Conservation (phyloP, 2,113 vertebrate genomes). For the Candoia aspera region DNA sequence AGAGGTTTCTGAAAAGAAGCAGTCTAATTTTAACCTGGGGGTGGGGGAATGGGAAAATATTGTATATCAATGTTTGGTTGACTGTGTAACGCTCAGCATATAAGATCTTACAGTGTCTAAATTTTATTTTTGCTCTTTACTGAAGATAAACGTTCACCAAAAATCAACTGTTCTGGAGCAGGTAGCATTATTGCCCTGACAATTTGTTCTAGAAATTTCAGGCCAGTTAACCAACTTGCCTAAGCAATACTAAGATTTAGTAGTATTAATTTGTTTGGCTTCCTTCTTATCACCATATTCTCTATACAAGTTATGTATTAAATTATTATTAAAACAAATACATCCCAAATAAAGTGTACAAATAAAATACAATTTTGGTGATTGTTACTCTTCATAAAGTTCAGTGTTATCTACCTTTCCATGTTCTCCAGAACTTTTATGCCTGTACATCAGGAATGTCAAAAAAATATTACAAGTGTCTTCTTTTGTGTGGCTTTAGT, state of each 20-base stretch:
- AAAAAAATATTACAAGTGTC: slow-evolving; percentile 87
- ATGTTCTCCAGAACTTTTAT: slow-evolving; percentile 70
- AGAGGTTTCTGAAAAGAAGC: slow-evolving; percentile 69
- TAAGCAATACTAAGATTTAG: slow-evolving; percentile 53
- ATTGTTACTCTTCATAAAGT: slow-evolving; percentile 82
- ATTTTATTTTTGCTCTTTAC: slow-evolving; percentile 78
- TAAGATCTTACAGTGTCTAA: slow-evolving; percentile 72
- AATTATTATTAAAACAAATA: slow-evolving; percentile 56
- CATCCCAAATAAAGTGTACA: slow-evolving; percentile 56
- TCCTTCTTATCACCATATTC: slow-evolving; percentile 55
- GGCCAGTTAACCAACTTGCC: slow-evolving; percentile 59
- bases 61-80: slow-evolving; percentile 78
- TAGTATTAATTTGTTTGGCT: slow-evolving; percentile 60
- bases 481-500: slow-evolving; percentile 89
- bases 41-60: slow-evolving; percentile 48
- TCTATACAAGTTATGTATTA: slow-evolving; percentile 61
- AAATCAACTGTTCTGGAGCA: slow-evolving; percentile 43
- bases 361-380: slow-evolving; percentile 71
- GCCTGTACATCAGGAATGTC: slow-evolving; percentile 77
- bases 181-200: slow-evolving; percentile 53
- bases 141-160: slow-evolving; percentile 86
- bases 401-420: slow-evolving; percentile 78
- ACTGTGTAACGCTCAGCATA: slow-evolving; percentile 81
- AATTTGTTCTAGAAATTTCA: slow-evolving; percentile 58
- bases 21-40: slow-evolving; percentile 67